Evolutionary conservation across 1,140 invertebrate genomes (phyloP).

Genomic region (Drosophila tropicalis): DNA sequence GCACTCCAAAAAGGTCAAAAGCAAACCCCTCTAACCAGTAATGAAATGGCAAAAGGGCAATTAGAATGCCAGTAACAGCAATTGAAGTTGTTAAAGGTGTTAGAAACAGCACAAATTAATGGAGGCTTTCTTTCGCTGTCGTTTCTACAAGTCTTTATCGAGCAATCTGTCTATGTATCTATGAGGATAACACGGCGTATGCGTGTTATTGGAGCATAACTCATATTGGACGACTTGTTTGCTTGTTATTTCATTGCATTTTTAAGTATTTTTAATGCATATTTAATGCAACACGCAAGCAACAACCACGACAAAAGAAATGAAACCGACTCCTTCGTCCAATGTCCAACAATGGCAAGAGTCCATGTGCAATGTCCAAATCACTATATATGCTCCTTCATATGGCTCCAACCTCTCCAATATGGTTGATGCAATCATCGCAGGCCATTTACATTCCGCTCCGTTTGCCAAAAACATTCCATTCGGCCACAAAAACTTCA

Average conservation of each 20-base stretch:
- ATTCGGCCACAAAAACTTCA: constrained; percentile 36
- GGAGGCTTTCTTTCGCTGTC: background rate
- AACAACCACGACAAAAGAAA: constrained; percentile 24
- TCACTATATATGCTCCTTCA: background rate
- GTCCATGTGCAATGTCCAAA: constrained; percentile 62
- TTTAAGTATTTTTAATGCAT: constrained; percentile 67
- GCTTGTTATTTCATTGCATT: constrained; percentile 65
- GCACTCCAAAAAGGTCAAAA: constrained; percentile 63
- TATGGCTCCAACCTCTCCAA: background rate
- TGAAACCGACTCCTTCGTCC: constrained; percentile 31
- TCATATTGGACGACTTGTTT: constrained; percentile 38
- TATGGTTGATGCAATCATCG: constrained; percentile 21
- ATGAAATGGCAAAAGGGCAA: constrained; percentile 9
- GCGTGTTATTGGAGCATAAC: constrained; percentile 53
- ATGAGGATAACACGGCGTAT: constrained; percentile 33
- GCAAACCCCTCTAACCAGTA: constrained; percentile 15
- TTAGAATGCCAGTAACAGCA: constrained; percentile 6
- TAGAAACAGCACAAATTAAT: constrained; percentile 3
- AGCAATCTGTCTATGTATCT: background rate
- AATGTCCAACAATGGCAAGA: constrained; percentile 54
- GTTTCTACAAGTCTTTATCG: too few relatives aligned
- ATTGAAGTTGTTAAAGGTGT: constrained; percentile 35
- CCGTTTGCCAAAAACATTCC: constrained; percentile 24
- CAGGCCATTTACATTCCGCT: constrained; percentile 41
- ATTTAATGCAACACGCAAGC: constrained; percentile 69